phyloP scores from a whole-genome alignment of 2,888 invertebrate genomes.

The Drosophila prolongata region DNA sequence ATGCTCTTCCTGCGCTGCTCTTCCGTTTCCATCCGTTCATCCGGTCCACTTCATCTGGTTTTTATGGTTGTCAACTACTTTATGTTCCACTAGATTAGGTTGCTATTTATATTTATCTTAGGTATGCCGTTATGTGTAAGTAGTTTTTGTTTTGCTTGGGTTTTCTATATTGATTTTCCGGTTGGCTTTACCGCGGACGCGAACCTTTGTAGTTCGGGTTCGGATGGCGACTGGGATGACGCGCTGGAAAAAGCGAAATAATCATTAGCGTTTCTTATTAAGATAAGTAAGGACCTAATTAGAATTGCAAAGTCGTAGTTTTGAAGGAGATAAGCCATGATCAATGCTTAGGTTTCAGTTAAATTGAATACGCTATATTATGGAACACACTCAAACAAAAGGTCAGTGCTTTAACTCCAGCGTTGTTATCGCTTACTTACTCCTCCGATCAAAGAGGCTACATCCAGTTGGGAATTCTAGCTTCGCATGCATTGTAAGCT shows the following conservation, averaged over 20 bases:
- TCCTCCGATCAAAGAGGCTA: too few species aligned
- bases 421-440: too few species aligned
- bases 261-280: neutral
- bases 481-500: too few species aligned
- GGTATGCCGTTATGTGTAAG: constrained; percentile 74
- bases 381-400: too few species aligned
- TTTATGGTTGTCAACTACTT: constrained; percentile 70
- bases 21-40: constrained; percentile 24
- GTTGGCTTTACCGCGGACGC: constrained; percentile 79
- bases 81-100: constrained; percentile 78
- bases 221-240: constrained; percentile 84
- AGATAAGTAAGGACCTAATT: too few species aligned
- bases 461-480: too few species aligned
- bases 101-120: constrained; percentile 80
- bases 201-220: constrained; percentile 84
- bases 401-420: too few species aligned
- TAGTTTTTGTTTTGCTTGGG: constrained; percentile 58
- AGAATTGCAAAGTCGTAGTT: too few species aligned
- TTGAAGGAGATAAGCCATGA: too few species aligned
- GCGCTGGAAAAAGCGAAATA: constrained; percentile 63
- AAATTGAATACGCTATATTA: too few species aligned
- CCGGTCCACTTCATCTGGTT: constrained; percentile 28
- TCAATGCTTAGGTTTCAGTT: too few species aligned
- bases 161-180: constrained; percentile 22
- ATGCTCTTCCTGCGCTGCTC: constrained; percentile 47